Conservation (phyloP, 2,797 vertebrate species). For the Petrocephalus schoutedeni region DNA sequence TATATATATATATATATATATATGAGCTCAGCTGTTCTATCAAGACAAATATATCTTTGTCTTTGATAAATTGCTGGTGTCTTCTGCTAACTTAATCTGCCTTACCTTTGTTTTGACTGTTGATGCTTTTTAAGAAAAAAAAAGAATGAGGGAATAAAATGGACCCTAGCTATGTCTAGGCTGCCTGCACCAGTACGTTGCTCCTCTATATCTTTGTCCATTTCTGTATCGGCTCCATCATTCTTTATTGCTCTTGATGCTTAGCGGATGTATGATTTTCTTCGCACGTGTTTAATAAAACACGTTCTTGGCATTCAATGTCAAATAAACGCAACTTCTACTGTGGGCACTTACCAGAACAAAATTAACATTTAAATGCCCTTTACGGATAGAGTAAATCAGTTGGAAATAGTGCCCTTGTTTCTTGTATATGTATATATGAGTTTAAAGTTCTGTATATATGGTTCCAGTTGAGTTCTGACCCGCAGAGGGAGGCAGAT, state of each 20-base stretch:
- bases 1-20: constrained; percentile 28
- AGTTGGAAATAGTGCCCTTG: neutral
- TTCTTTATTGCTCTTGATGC: neutral
- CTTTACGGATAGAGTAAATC: neutral
- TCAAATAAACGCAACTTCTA: neutral
- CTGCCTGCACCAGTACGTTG: neutral
- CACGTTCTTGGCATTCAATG: neutral
- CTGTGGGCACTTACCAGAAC: neutral
- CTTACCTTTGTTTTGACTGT: constrained; percentile 36
- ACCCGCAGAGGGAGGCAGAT: neutral
- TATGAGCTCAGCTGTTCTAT: constrained; percentile 56
- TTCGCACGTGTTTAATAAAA: constrained; percentile 9
- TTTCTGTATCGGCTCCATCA: neutral
- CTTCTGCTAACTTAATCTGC: constrained; percentile 53
- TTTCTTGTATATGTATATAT: neutral
- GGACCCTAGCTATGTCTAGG: neutral
- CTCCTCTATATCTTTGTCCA: neutral
- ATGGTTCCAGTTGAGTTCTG: neutral
- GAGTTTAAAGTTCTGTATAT: neutral
- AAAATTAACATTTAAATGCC: neutral
- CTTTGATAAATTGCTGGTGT: constrained; percentile 44
- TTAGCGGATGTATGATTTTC: neutral
- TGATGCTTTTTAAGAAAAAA: constrained; percentile 18
- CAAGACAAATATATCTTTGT: constrained; percentile 55
- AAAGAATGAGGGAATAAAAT: neutral